Conservation (phyloP, 1,140 invertebrate genomes). For the Rhopalosiphum padi region DNA sequence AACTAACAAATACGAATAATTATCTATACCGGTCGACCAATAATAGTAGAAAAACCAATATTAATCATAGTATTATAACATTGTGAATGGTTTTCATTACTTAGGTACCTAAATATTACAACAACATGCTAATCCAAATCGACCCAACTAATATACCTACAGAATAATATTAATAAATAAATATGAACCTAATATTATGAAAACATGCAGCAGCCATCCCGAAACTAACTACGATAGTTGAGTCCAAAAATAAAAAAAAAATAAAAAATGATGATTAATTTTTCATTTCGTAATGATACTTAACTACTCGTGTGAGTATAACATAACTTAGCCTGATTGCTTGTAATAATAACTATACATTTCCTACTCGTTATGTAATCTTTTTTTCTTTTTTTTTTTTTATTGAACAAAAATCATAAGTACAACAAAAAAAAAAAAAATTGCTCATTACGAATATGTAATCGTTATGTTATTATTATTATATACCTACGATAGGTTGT, state of each 20-base stretch:
- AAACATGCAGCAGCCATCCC: conserved; percentile 38
- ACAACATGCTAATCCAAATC: not conserved
- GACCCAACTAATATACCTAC: not conserved
- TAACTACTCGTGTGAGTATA: conserved; percentile 36
- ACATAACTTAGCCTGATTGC: conserved; percentile 5
- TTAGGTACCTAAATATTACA: not conserved
- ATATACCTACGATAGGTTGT: not conserved
- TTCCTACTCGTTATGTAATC: not conserved
- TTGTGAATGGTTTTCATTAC: not conserved
- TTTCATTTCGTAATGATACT: not conserved
- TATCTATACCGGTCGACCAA: not conserved
- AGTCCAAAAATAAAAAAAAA: conserved; percentile 13
- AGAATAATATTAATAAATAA: not conserved
- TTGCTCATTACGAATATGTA: not conserved
- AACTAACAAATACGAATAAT: not conserved
- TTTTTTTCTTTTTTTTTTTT: not conserved
- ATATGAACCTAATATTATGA: not conserved
- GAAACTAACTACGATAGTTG: not conserved
- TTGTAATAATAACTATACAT: conserved; percentile 2
- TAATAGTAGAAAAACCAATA: not conserved
- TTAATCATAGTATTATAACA: not conserved
- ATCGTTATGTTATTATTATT: conserved; percentile 26
- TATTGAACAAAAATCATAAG: conserved; percentile 30
- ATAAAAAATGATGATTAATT: not conserved
- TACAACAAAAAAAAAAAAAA: conserved; percentile 42